These are phyloP conservation scores for Tenebrio molitor DNA, from an alignment of 1,140 invertebrate genomes.

Conservation along the genomic window DNA sequence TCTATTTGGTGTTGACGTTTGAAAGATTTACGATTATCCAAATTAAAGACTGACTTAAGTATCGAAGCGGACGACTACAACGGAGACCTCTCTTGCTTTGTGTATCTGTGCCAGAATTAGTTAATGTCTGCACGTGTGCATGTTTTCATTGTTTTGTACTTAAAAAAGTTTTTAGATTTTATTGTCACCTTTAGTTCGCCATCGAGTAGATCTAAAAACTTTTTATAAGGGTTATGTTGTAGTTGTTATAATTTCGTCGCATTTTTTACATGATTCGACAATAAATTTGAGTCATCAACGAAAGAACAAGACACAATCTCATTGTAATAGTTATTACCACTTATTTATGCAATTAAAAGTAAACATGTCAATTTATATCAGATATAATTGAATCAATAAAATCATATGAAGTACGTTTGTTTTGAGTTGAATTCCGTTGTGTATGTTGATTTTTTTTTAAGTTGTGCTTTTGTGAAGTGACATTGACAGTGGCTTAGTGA, in stretches of 20 bases:
- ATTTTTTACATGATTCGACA: slow-evolving; percentile 40
- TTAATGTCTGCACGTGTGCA: slow-evolving; percentile 45
- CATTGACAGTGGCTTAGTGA: slow-evolving; percentile 40
- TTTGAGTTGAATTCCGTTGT: slow-evolving; percentile 17
- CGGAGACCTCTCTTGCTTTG: slow-evolving; percentile 37
- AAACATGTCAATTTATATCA: slow-evolving; percentile 47
- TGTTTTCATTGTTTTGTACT: slow-evolving; percentile 44
- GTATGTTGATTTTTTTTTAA: slow-evolving; percentile 49
- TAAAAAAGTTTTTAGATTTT: slow-evolving; percentile 46
- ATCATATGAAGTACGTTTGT: slow-evolving; percentile 18
- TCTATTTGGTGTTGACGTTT: slow-evolving; percentile 29
- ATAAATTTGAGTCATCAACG: slow-evolving; percentile 42
- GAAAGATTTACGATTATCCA: slow-evolving; percentile 21
- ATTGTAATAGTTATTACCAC: slow-evolving; percentile 38
- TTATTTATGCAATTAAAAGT: slow-evolving; percentile 18
- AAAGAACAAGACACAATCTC: slow-evolving; percentile 23
- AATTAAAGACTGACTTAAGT: slow-evolving; percentile 34
- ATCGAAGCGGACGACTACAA: slow-evolving; percentile 18
- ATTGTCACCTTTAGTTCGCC: slow-evolving; percentile 12
- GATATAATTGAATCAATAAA: slow-evolving; percentile 1
- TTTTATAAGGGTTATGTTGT: slow-evolving; percentile 27
- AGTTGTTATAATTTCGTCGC: slow-evolving; percentile 7
- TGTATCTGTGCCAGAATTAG: slow-evolving; percentile 30
- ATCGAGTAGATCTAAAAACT: slow-evolving; percentile 34
- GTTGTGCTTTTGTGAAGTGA: slow-evolving; percentile 55